Evolutionary conservation across 2,888 invertebrate species (phyloP).

Genomic region (Tuta absoluta): DNA sequence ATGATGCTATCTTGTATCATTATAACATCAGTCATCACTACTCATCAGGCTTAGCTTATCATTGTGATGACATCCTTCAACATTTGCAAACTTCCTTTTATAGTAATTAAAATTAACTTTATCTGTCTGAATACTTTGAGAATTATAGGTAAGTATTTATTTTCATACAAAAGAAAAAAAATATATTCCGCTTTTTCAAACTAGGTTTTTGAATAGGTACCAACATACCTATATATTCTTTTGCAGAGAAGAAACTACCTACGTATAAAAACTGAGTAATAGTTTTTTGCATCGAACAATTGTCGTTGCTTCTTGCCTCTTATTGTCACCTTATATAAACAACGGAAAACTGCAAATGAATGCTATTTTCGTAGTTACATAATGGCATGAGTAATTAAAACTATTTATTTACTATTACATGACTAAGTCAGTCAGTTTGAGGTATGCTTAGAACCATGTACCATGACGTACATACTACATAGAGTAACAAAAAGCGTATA

Average conservation of each 20-base stretch:
- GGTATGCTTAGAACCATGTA: no score
- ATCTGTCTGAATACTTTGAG: not conserved
- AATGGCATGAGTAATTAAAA: not conserved
- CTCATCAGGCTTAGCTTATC: not conserved
- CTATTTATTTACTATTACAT: not conserved
- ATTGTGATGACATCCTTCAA: not conserved
- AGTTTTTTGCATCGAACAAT: constrained; percentile 21
- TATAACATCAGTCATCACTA: no score
- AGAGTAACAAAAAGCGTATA: no score
- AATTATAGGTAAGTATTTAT: not conserved
- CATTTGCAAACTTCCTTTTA: constrained; percentile 7
- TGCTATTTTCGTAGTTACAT: not conserved
- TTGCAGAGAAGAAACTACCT: constrained; percentile 21
- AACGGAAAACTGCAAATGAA: constrained; percentile 18
- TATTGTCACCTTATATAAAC: constrained; percentile 22
- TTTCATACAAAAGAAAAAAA: not conserved
- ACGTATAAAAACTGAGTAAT: constrained; percentile 15
- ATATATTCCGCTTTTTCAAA: not conserved
- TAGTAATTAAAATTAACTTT: not conserved
- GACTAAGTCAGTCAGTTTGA: not conserved
- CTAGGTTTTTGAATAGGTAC: no score
- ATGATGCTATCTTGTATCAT: not conserved
- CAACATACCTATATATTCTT: constrained; percentile 12
- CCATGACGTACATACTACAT: no score
- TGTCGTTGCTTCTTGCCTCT: constrained; percentile 25